These are phyloP conservation scores for Propsilocerus akamusi DNA, from an alignment of 1,140 invertebrate species.

Conservation along the genomic window DNA sequence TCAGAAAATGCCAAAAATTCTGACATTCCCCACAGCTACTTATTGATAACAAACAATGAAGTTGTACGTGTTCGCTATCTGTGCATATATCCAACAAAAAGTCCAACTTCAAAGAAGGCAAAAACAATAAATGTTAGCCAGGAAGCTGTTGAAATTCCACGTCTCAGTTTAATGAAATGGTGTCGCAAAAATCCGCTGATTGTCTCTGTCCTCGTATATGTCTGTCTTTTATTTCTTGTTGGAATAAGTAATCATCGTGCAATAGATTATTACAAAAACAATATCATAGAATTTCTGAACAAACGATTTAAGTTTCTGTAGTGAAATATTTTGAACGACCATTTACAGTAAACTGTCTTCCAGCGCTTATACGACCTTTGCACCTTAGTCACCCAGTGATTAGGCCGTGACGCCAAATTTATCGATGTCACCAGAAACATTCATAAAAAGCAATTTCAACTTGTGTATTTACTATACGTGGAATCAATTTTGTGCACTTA, in stretches of 20 bases:
- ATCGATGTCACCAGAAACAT: too few species aligned
- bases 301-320: neutral
- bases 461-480: too few species aligned
- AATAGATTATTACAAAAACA: neutral
- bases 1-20: neutral
- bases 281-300: neutral
- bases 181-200: neutral
- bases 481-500: too few species aligned
- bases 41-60: neutral
- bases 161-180: neutral
- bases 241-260: neutral
- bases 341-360: too few species aligned
- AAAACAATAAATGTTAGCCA: neutral
- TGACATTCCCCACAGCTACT: neutral
- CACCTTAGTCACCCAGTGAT: too few species aligned
- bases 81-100: neutral
- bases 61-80: neutral
- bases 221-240: neutral
- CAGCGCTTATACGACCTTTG: too few species aligned
- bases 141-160: neutral
- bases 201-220: neutral
- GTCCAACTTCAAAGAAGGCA: neutral
- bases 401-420: too few species aligned
- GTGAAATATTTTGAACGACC: too few species aligned
- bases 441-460: too few species aligned